phyloP scores from a whole-genome alignment of 2,888 invertebrate genomes.

The Stenotaenia linearis region DNA sequence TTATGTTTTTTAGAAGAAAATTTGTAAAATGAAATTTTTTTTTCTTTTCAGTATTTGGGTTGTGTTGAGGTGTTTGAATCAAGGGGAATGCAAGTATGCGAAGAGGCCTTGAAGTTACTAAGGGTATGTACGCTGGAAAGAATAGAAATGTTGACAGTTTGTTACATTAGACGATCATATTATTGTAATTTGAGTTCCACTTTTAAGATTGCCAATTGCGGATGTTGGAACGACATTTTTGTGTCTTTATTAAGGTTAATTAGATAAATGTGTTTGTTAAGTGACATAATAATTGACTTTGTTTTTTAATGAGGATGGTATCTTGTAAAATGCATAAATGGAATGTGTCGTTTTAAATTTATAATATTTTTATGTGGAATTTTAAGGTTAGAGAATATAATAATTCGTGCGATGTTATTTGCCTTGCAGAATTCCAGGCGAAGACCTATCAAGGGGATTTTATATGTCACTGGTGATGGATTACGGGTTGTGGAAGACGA shows the following conservation, averaged over 20 bases:
- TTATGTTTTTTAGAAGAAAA: slow-evolving; percentile 13
- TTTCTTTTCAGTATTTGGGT: slow-evolving; percentile 71
- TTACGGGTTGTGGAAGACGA: slow-evolving; percentile 97
- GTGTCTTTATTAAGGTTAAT: background rate
- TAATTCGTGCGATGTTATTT: background rate
- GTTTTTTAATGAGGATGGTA: background rate
- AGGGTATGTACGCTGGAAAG: slow-evolving; percentile 63
- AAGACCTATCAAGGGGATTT: slow-evolving; percentile 78
- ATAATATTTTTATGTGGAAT: background rate
- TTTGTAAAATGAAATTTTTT: slow-evolving; percentile 35
- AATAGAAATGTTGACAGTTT: no score
- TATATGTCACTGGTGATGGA: slow-evolving; percentile 91
- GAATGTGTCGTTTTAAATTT: background rate
- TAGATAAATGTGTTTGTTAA: background rate
- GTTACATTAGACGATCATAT: no score
- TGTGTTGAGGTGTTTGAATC: slow-evolving; percentile 99
- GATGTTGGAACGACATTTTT: background rate
- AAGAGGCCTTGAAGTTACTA: slow-evolving; percentile 94
- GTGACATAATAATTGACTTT: background rate
- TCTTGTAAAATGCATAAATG: background rate
- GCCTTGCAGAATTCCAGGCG: slow-evolving; percentile 71
- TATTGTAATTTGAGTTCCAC: no score
- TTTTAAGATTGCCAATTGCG: no score
- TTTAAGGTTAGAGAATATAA: background rate
- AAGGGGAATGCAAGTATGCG: slow-evolving; percentile 98